Evolutionary conservation across 1,140 invertebrate species (phyloP).

Genomic region (Lanistes nyassanus): DNA sequence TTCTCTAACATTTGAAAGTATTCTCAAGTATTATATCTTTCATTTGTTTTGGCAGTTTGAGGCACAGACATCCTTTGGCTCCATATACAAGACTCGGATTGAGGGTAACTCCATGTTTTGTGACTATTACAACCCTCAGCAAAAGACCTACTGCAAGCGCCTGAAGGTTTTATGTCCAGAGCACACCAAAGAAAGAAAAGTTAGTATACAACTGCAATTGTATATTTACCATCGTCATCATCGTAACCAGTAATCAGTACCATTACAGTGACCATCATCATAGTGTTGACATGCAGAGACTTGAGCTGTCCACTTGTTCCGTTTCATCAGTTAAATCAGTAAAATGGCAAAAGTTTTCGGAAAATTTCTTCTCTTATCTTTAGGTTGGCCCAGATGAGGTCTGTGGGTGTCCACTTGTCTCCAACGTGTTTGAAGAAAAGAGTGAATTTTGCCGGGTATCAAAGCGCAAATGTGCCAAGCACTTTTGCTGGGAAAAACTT

Average conservation of each 20-base stretch:
- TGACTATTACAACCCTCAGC: slow-evolving; percentile 91
- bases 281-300: no score
- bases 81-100: slow-evolving; percentile 91
- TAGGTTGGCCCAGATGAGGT: slow-evolving; percentile 71
- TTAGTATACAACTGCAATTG: slow-evolving; percentile 67
- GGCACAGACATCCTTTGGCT: slow-evolving; percentile 95
- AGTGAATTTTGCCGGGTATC: slow-evolving; percentile 83
- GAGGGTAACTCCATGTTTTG: slow-evolving; percentile 98
- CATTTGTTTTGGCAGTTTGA: slow-evolving; percentile 78
- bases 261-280: no score
- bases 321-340: slow-evolving; percentile 3
- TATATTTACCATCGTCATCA: no score
- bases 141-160: slow-evolving; percentile 95
- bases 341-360: no score
- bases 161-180: slow-evolving; percentile 96
- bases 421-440: slow-evolving; percentile 74
- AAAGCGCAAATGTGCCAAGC: slow-evolving; percentile 91
- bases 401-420: slow-evolving; percentile 90
- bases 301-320: neutral
- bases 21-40: neutral
- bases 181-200: slow-evolving; percentile 95
- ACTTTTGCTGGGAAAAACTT: slow-evolving; percentile 96
- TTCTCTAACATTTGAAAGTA: no score
- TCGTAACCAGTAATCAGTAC: no score
- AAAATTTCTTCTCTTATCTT: neutral